Base-by-base conservation (phyloP, 1,140 invertebrate species). In the Andrena cerasifolii region DNA sequence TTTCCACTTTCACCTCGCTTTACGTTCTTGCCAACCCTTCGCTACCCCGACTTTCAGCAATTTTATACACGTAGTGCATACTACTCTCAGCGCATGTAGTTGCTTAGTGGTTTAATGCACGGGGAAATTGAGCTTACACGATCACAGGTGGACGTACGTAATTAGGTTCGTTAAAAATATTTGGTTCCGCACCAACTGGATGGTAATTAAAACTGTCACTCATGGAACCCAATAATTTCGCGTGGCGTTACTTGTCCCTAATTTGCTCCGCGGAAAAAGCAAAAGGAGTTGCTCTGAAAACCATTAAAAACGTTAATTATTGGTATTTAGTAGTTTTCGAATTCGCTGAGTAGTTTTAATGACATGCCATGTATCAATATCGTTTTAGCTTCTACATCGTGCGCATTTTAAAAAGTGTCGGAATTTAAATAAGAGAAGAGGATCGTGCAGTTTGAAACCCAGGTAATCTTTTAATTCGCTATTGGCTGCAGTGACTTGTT, bases 171-270 rank as follows among this genome's bases (percentile, higher is more conserved):
- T n/a, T 58, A 68, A 76, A 76, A 76, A 76, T 68, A 49, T 75
- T 40, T 56, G 62, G 45, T 10, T 18, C 28, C 3, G 14, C 26
- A 53, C 40, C 68, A 40, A 68, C 63, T 49, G 33, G 72, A 54
- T 76, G 73, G 53, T 76, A 76, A 76, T 76, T 76, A 76, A 68
- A 76, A 76, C 68, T 76, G 56, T 47, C 26, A 56, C 36, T 40
- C 10, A 21, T 54, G 51, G 63, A 16, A 28, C 26, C 28, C 36
- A 40, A 10, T 40, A 40, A 3, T 3, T 40, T 10, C 10, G 3
- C 10, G 36, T n/a, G 36, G 10, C 28, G 28, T 49, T 24, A 33
- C 24, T 75, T 75, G 62, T 56, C 43, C 36, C 24, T 62, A 51
- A 74, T 67, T 56, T 54, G 47, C 16, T 47, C n/a, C 40, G 21